Evolutionary conservation across 1,140 invertebrate species (phyloP), one percentile per base, ranked within the genome.

Genomic region (Drosophila asahinai): DNA sequence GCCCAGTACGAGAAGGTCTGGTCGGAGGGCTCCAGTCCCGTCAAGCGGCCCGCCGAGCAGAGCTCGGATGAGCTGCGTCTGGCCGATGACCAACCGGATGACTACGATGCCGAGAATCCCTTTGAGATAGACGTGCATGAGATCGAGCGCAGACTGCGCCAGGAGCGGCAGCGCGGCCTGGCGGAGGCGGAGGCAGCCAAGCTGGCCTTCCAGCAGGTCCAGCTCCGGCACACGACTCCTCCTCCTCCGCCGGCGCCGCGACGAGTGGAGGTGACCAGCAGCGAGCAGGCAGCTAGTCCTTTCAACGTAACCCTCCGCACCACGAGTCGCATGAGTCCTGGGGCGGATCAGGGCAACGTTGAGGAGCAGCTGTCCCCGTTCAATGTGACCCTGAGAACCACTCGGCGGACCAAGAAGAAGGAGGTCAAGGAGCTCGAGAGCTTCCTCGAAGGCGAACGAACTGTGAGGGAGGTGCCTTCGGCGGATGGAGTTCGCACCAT

Each of bases 1-100:
- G 95, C 94, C 58, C 96, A 96, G 91, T 97, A 96, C 92, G 96
- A 97, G 81, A 95, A 96, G 92, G 94, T 97, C 22, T 97, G 96
- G 95, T 94, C 94, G 25, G 94, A 95, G 5, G 68, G 66, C 27
- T 68, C 64, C 2, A 58, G 51, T 40, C 51, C 66, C 6, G 49
- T 58, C 22, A 91, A 91, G 51, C 68, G 87, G 15, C 61, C 87
- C 5, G 77, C 87, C 17, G 87, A 87, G 9, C 71, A 72, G 57
- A 66, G 63, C 19, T 80, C 83, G 19, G 83, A 89, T 42, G 79
- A 90, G 14, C 55, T 89, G 49, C 79, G 81, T n/a, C 48, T 73
- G 42, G 47, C 15, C 42, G 68, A 84, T 17, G 77, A 84, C 25
- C 51, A 57, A 11, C 54, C 30, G 22, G 90, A 87, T 48, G 89